Base-by-base conservation (phyloP, 2,797 vertebrate species). In the Acrossocheilus fasciatus region DNA sequence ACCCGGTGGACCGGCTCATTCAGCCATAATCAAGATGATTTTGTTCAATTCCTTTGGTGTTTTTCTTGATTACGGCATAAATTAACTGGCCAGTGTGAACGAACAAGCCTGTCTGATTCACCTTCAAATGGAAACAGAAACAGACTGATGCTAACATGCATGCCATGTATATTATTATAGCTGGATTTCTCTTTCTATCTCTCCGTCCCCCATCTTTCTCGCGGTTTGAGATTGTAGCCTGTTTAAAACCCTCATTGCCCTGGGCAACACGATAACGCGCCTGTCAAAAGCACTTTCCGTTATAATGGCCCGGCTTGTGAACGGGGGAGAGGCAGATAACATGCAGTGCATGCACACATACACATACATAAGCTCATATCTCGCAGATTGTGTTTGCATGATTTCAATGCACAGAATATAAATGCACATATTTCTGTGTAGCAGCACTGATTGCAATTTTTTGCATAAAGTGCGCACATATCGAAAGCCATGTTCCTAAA, bases 231-330 rank as follows among this genome's bases (percentile, higher is more conserved):
- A 89, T 88, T 86, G 78, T 81, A 54, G 77, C 82, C 83, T 75
- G 84, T 88, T 86, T 89, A 86, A 89, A 89, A 66, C 66, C 59
- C 84, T 89, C 79, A 89, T 83, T 70, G 88, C 84, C 59, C 62
- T 17, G 84, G 84, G 89, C 88, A 85, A 86, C 82, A 45, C 74
- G 52, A 78, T 78, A 87, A 90, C 87, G 76, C 76, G 86, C 84
- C 88, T 90, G 89, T 90, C 88, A 89, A 39, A 89, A 87, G 72
- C 77, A 68, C 86, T 90, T 77, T 75, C 54, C 30, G 79, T 87
- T 87, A 90, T 89, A 88, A 91, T 79, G 79, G 77, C 82, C 82
- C 73, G 82, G 50, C 83, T 85, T 54, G 82, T 26, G 70, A 82
- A 83, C 6, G 30, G 43, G 34, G 23, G 81, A 69, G 76, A 79